phyloP scores from a whole-genome alignment of 2,797 vertebrate genomes.

The Mus spretus region DNA sequence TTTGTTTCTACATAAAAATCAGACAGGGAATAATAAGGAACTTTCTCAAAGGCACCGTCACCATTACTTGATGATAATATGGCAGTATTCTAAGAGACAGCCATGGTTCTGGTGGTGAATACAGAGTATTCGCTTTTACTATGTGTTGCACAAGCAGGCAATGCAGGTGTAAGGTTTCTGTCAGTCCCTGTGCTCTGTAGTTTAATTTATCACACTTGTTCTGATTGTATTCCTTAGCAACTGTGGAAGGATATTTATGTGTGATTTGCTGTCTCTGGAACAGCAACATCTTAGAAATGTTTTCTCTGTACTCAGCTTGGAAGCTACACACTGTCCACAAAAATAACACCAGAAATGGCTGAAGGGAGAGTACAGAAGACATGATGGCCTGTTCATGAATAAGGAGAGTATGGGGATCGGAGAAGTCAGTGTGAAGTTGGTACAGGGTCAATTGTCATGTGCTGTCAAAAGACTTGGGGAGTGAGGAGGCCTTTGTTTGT shows the following conservation, averaged over 20 bases:
- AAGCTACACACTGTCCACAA: neutral
- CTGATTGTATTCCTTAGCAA: neutral
- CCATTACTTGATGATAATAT: slow-evolving; percentile 42
- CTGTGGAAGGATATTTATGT: neutral
- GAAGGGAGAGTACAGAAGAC: neutral
- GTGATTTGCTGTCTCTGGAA: neutral
- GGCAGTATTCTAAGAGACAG: slow-evolving; percentile 47
- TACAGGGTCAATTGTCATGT: neutral
- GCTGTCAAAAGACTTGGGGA: neutral
- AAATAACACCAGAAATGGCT: neutral
- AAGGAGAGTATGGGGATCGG: neutral
- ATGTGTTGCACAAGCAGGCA: neutral
- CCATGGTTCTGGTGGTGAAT: slow-evolving; percentile 16
- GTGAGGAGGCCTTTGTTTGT: neutral
- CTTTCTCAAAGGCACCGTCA: neutral
- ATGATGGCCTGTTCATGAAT: neutral
- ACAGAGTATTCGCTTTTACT: neutral
- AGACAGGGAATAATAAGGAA: slow-evolving; percentile 53
- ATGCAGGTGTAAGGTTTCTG: slow-evolving; percentile 40
- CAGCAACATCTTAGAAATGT: neutral
- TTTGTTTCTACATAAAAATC: neutral
- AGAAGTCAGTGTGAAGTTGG: neutral
- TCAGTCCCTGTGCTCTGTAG: slow-evolving; percentile 1
- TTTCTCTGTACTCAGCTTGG: neutral
- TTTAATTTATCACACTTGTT: slow-evolving; percentile 9